These are phyloP conservation scores for Pterocles orientalis DNA, from an alignment of 2,113 vertebrate genomes.

Conservation along the genomic window DNA sequence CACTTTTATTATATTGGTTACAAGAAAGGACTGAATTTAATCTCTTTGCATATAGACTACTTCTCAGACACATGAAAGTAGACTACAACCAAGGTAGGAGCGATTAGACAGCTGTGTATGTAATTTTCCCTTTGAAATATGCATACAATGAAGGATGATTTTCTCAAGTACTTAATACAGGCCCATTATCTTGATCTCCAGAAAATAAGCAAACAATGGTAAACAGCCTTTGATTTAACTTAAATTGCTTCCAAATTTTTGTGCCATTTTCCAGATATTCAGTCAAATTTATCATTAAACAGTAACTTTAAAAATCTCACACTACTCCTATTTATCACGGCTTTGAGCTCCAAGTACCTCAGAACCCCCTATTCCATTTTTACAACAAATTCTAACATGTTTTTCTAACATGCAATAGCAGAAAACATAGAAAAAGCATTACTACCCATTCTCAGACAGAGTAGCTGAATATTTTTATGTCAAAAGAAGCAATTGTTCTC, in stretches of 20 bases:
- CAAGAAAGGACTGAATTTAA: not conserved
- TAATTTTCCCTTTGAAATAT: not conserved
- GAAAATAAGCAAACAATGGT: not conserved
- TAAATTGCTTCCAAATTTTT: not conserved
- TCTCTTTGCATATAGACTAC: not conserved
- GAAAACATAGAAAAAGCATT: not conserved
- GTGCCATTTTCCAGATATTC: not conserved
- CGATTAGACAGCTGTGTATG: not conserved
- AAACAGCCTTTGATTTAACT: not conserved
- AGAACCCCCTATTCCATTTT: not conserved
- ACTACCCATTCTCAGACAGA: not conserved
- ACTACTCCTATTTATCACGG: not conserved
- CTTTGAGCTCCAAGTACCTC: not conserved
- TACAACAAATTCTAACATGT: not conserved
- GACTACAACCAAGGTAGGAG: not conserved
- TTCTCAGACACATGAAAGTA: not conserved
- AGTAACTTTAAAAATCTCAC: not conserved
- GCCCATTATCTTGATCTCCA: not conserved
- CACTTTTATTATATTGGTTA: not conserved
- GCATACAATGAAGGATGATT: not conserved
- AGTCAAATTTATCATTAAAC: not conserved
- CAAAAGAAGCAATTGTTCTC: not conserved
- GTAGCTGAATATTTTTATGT: not conserved
- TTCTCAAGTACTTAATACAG: not conserved
- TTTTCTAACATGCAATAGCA: not conserved